A percentile compares a stretch with the other conserved stretches of the same genome.
Evolutionary conservation across 2,888 invertebrate species (phyloP).

Genomic region (Leucoptera coffeella): DNA sequence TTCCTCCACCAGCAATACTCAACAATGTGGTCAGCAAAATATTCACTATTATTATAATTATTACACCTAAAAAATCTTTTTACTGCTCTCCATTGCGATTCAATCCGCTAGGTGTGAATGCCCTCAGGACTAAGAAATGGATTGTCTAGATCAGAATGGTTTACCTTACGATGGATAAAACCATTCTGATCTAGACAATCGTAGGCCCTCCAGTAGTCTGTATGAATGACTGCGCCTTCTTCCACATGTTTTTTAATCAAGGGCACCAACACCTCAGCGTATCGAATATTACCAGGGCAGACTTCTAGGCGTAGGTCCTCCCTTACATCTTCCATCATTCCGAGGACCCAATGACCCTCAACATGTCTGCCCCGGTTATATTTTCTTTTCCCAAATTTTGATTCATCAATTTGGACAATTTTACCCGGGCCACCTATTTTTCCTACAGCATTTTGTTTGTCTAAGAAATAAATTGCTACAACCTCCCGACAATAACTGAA

Average conservation of each 20-base stretch:
- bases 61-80: neutral
- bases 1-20: neutral
- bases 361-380: constrained; percentile 4
- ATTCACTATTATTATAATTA: neutral
- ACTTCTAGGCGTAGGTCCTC: constrained; percentile 11
- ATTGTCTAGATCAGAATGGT: constrained; percentile 7
- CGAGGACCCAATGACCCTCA: constrained; percentile 9
- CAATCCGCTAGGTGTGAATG: constrained; percentile 8
- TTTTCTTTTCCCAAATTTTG: constrained; percentile 9
- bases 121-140: constrained; percentile 9
- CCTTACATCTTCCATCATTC: constrained; percentile 10
- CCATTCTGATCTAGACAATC: constrained; percentile 7
- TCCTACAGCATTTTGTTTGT: too few species aligned
- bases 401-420: constrained; percentile 9
- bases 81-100: constrained; percentile 8
- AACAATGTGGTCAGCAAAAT: neutral
- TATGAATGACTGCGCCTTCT: constrained; percentile 8
- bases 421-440: constrained; percentile 9
- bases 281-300: constrained; percentile 10
- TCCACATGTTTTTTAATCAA: constrained; percentile 10
- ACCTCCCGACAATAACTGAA: too few species aligned
- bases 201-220: constrained; percentile 9
- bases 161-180: constrained; percentile 8
- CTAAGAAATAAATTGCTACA: too few species aligned
- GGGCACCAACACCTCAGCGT: constrained; percentile 9